Evolutionary conservation across 1,140 invertebrate species (phyloP).

Genomic region (Acromyrmex charruanus): DNA sequence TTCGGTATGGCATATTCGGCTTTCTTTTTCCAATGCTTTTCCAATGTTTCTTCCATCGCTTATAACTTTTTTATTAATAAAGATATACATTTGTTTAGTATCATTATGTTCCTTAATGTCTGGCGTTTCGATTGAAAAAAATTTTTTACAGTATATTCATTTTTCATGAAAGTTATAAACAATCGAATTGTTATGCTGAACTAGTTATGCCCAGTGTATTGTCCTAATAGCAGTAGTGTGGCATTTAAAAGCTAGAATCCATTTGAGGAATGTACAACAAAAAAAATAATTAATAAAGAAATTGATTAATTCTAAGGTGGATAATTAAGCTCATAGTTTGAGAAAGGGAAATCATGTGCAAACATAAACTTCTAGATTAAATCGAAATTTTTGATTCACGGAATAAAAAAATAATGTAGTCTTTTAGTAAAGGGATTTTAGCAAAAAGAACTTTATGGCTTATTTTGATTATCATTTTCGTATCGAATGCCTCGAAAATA

Average conservation of each 20-base stretch:
- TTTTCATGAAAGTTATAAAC: too few species aligned
- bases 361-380: not conserved
- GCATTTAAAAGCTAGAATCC: not conserved
- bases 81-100: too few species aligned
- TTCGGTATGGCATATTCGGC: too few species aligned
- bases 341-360: not conserved
- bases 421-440: not conserved
- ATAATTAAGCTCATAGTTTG: not conserved
- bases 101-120: too few species aligned
- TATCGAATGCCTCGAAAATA: slow-evolving; percentile 11
- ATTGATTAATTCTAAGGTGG: not conserved
- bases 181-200: too few species aligned
- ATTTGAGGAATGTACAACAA: slow-evolving; percentile 4
- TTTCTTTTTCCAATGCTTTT: too few species aligned
- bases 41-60: too few species aligned
- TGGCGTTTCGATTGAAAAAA: too few species aligned
- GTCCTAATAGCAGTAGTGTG: too few species aligned
- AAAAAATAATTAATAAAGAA: not conserved
- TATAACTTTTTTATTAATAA: too few species aligned
- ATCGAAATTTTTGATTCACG: not conserved
- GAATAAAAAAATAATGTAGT: not conserved
- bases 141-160: too few species aligned
- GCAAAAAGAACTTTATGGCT: not conserved
- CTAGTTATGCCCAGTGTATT: too few species aligned
- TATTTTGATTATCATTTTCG: slow-evolving; percentile 23